Evolutionary conservation across 2,113 vertebrate species (phyloP).

Genomic region (Regulus satrapa): DNA sequence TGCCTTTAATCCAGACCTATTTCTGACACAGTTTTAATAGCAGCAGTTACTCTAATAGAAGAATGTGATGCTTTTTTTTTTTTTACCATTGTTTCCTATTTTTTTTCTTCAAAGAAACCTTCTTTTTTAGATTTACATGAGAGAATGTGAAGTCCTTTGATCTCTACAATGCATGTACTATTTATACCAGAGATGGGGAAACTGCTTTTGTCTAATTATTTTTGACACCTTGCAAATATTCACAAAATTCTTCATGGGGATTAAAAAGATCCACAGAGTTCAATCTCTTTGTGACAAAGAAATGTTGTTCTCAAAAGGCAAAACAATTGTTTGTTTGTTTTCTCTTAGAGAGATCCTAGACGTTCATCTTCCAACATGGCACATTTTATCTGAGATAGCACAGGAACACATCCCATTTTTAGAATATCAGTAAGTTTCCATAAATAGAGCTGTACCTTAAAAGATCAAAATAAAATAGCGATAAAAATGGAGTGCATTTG

Average conservation of each 20-base stretch:
- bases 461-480: background rate
- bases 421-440: background rate
- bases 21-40: constrained; percentile 30
- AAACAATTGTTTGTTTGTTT: constrained; percentile 37
- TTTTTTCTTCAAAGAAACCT: constrained; percentile 47
- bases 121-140: constrained; percentile 31
- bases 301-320: constrained; percentile 24
- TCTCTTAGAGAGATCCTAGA: constrained; percentile 16
- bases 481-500: background rate
- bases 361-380: constrained; percentile 34
- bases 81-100: background rate
- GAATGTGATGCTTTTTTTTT: background rate
- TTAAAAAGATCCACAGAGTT: constrained; percentile 44
- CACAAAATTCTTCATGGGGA: constrained; percentile 66
- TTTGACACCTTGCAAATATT: constrained; percentile 73
- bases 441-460: background rate
- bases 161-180: constrained; percentile 40
- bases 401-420: constrained; percentile 11
- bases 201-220: constrained; percentile 74
- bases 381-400: background rate
- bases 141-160: constrained; percentile 60
- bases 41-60: background rate
- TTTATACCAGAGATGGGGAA: constrained; percentile 37
- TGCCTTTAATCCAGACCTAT: background rate
- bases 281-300: constrained; percentile 43